Evolutionary conservation across 2,113 vertebrate genomes (phyloP).

Genomic region (Lagopus leucura): DNA sequence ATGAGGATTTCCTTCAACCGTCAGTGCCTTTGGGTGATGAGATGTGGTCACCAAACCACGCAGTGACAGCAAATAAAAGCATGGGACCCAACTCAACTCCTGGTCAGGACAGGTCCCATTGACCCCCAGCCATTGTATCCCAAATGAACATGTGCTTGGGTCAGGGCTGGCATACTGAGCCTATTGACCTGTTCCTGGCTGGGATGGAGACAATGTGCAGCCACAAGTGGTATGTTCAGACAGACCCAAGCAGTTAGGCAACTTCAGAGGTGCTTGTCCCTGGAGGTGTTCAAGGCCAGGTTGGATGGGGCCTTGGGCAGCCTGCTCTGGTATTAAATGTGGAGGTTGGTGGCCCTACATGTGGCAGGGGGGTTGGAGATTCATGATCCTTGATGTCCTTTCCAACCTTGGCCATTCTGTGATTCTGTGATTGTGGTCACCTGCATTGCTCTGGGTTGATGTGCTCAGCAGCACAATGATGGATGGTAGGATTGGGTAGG

Average conservation of each 20-base stretch:
- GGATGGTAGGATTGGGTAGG: background rate
- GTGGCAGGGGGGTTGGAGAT: too few species aligned
- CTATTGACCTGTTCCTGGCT: background rate
- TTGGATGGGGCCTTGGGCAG: too few species aligned
- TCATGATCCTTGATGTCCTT: too few species aligned
- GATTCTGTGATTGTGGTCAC: too few species aligned
- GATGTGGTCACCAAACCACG: too few species aligned
- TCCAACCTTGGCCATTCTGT: too few species aligned
- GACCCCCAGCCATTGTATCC: background rate
- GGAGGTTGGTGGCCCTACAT: too few species aligned
- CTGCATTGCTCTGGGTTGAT: background rate
- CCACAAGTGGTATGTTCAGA: too few species aligned
- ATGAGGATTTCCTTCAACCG: background rate
- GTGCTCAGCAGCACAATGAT: background rate
- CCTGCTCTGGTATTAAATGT: too few species aligned
- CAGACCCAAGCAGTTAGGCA: background rate
- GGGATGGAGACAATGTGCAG: background rate
- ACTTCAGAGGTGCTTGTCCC: background rate
- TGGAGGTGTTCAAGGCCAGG: too few species aligned
- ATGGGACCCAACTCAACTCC: background rate
- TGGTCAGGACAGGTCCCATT: background rate
- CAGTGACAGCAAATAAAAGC: background rate
- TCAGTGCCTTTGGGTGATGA: background rate
- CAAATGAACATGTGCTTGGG: rapidly evolving
- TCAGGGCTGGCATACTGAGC: background rate